Percentiles rank a stretch among this genome's conserved stretches.
Evolutionary conservation across 1,140 invertebrate species (phyloP).

Genomic region (Meloidogyne chitwoodi): DNA sequence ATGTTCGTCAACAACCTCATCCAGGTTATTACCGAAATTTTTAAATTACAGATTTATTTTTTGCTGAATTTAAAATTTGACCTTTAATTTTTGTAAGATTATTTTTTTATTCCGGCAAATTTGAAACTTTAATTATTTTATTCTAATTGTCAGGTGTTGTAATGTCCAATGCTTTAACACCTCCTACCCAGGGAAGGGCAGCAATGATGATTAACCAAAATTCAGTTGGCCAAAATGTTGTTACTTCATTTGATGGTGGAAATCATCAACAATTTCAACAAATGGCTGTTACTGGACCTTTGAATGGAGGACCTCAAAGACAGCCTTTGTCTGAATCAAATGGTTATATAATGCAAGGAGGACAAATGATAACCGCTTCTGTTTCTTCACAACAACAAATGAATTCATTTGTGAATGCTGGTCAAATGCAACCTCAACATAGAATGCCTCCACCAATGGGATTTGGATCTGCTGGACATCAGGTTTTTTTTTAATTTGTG

Average conservation of each 20-base stretch:
- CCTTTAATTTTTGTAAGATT: too few species aligned
- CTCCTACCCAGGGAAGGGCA: not conserved
- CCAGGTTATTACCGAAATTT: not conserved
- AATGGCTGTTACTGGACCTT: not conserved
- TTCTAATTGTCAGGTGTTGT: not conserved
- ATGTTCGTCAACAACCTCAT: not conserved
- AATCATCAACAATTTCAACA: not conserved
- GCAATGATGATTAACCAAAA: conserved; percentile 4
- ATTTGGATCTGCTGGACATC: not conserved
- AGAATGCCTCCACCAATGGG: not conserved
- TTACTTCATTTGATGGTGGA: not conserved
- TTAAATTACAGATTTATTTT: not conserved
- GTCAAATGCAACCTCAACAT: not conserved
- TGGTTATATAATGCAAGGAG: not conserved
- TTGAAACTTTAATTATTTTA: not conserved
- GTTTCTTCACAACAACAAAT: not conserved
- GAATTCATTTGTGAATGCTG: not conserved
- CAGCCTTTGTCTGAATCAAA: not conserved
- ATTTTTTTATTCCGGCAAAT: too few species aligned
- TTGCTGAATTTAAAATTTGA: too few species aligned
- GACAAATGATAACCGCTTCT: not conserved
- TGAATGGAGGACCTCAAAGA: not conserved
- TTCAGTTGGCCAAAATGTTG: not conserved
- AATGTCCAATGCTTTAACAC: conserved; percentile 1
- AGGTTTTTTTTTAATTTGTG: not conserved